phyloP scores from a whole-genome alignment of 2,797 vertebrate species.

The Poecilia picta region DNA sequence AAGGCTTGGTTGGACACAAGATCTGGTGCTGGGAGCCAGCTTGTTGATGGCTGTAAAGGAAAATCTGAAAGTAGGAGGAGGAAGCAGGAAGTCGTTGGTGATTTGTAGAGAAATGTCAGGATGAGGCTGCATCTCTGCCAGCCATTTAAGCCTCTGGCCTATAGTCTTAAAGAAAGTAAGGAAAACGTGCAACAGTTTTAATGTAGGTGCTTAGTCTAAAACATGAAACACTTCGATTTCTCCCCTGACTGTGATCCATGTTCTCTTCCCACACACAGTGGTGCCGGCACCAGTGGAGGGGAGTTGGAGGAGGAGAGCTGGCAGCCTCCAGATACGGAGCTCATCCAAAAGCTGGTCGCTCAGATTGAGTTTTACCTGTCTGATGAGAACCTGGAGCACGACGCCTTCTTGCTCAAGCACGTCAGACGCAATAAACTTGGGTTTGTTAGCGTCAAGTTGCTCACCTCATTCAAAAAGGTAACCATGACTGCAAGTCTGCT shows the following conservation, averaged over 20 bases:
- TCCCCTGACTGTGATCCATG: constrained; percentile 27
- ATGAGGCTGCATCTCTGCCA: constrained; percentile 30
- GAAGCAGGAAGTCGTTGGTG: constrained; percentile 9
- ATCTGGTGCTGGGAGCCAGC: constrained; percentile 54
- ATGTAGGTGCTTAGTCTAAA: constrained; percentile 12
- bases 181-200: constrained; percentile 40
- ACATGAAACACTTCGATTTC: constrained; percentile 18
- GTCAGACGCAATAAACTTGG: constrained; percentile 96
- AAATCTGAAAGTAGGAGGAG: constrained; percentile 17
- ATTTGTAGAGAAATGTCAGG: constrained; percentile 20
- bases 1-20: constrained; percentile 28
- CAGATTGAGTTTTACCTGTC: constrained; percentile 99
- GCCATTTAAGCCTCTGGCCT: constrained; percentile 26
- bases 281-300: constrained; percentile 86
- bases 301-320: constrained; percentile 93
- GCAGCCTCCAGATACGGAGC: constrained; percentile 90
- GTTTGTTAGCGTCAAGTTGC: constrained; percentile 96
- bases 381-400: constrained; percentile 96
- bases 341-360: constrained; percentile 89
- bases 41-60: constrained; percentile 30
- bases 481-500: constrained; percentile 5
- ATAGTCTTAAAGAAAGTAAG: constrained; percentile 42
- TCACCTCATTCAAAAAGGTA: constrained; percentile 99
- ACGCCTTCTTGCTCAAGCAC: constrained; percentile 96
- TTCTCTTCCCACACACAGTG: constrained; percentile 74